A percentile compares a stretch with the other conserved stretches of the same genome.
These are phyloP conservation scores for Caerostris extrusa DNA, from an alignment of 1,140 invertebrate genomes.

Conservation along the genomic window DNA sequence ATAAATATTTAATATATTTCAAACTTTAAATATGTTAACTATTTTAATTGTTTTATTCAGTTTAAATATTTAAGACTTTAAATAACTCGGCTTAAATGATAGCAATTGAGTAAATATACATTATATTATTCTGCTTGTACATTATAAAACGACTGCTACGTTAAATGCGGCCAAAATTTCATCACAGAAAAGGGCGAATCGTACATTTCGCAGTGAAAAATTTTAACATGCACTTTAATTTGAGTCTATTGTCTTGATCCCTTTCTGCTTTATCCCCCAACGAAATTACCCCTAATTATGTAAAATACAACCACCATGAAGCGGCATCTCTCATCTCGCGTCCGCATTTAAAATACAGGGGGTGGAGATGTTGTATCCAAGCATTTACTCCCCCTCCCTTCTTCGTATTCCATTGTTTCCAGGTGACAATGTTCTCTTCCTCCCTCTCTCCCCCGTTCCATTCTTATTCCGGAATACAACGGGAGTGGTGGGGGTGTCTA, in stretches of 20 bases:
- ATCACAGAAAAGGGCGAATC: not conserved
- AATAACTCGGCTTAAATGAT: no score
- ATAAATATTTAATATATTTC: no score
- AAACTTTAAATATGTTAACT: no score
- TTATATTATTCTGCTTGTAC: no score
- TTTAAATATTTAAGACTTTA: no score
- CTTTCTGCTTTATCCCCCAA: not conserved
- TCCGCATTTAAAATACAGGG: not conserved
- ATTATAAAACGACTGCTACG: no score
- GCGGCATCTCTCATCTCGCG: not conserved
- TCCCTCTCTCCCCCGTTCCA: not conserved
- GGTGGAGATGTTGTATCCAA: not conserved
- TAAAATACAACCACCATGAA: slow-evolving; percentile 23
- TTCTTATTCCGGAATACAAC: slow-evolving; percentile 53
- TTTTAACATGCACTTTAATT: not conserved
- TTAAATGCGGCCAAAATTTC: no score
- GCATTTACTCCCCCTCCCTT: not conserved
- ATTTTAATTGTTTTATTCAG: no score
- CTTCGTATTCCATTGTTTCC: slow-evolving; percentile 42
- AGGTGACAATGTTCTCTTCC: slow-evolving; percentile 47
- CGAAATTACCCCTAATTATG: slow-evolving; percentile 25
- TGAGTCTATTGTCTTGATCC: not conserved
- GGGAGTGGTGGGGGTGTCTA: not conserved
- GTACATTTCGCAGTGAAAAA: not conserved
- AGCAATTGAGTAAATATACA: no score